Conservation (phyloP, 2,113 vertebrate species). For the Menidia beryllina region DNA sequence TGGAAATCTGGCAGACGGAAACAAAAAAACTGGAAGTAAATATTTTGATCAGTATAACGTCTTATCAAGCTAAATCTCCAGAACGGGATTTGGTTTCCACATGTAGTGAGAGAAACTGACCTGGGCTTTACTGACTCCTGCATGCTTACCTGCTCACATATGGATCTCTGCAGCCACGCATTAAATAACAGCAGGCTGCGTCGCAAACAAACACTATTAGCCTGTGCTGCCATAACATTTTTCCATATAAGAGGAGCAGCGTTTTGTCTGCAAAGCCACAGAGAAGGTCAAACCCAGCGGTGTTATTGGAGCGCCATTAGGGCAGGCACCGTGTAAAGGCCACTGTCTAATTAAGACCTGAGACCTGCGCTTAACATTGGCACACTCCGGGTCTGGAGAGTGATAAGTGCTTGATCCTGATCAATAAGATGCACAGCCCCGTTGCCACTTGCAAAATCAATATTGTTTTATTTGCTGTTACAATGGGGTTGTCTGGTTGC, state of each 20-base stretch:
- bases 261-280: not conserved
- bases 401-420: constrained; percentile 85
- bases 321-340: constrained; percentile 73
- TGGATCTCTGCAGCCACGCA: constrained; percentile 5
- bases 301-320: constrained; percentile 74
- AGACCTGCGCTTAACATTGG: constrained; percentile 75
- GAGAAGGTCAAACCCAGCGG: constrained; percentile 71
- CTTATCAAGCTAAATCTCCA: too few relatives aligned
- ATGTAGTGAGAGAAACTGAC: too few relatives aligned
- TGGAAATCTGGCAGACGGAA: too few relatives aligned
- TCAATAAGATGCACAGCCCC: constrained; percentile 82
- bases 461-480: constrained; percentile 87
- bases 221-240: constrained; percentile 6
- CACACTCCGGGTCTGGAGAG: constrained; percentile 79
- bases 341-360: constrained; percentile 81
- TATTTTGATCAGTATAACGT: too few relatives aligned
- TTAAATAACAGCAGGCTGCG: not conserved
- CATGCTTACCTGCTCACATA: not conserved
- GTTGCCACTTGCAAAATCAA: constrained; percentile 83
- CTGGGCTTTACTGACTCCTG: not conserved
- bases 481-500: constrained; percentile 83
- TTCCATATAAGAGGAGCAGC: constrained; percentile 1
- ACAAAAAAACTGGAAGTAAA: too few relatives aligned
- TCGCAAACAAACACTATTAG: constrained; percentile 1
- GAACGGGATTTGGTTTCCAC: too few relatives aligned